phyloP scores from a whole-genome alignment of 2,888 invertebrate species.

The Coleophora deauratella region DNA sequence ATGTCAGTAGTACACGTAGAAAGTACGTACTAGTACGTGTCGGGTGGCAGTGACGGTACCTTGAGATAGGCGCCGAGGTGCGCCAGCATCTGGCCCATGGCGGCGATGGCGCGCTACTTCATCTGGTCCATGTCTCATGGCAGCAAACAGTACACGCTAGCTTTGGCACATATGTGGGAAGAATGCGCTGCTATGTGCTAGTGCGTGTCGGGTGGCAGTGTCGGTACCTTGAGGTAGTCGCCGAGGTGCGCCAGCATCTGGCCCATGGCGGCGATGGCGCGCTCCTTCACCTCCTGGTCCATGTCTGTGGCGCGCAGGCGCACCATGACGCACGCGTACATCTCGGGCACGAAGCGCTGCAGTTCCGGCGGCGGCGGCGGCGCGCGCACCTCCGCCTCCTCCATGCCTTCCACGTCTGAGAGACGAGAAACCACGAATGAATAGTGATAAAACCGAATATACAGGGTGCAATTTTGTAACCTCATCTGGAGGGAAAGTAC shows the following conservation, averaged over 20 bases:
- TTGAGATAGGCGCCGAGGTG: constrained; percentile 91
- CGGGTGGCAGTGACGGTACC: constrained; percentile 28
- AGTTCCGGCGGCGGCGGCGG: constrained; percentile 81
- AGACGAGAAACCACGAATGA: not conserved
- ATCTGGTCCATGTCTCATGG: constrained; percentile 99
- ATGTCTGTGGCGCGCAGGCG: constrained; percentile 95
- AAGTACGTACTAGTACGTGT: too few relatives aligned
- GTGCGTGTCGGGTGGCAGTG: too few relatives aligned
- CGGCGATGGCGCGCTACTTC: constrained; percentile 97
- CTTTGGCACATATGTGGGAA: too few relatives aligned
- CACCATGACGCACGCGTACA: constrained; percentile 89
- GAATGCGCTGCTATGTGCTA: too few relatives aligned
- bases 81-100: constrained; percentile 95
- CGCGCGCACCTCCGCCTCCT: constrained; percentile 25
- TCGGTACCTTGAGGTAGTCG: constrained; percentile 79
- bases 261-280: constrained; percentile 97
- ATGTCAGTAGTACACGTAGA: too few relatives aligned
- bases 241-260: constrained; percentile 95
- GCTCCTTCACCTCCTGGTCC: constrained; percentile 99
- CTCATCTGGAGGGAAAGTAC: too few relatives aligned
- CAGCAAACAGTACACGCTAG: too few relatives aligned
- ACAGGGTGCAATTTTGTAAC: too few relatives aligned
- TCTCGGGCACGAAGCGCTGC: constrained; percentile 82
- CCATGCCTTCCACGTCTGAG: constrained; percentile 30
- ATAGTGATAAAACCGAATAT: too few relatives aligned